phyloP scores from a whole-genome alignment of 2,113 vertebrate genomes.

The Neomonachus schauinslandi region DNA sequence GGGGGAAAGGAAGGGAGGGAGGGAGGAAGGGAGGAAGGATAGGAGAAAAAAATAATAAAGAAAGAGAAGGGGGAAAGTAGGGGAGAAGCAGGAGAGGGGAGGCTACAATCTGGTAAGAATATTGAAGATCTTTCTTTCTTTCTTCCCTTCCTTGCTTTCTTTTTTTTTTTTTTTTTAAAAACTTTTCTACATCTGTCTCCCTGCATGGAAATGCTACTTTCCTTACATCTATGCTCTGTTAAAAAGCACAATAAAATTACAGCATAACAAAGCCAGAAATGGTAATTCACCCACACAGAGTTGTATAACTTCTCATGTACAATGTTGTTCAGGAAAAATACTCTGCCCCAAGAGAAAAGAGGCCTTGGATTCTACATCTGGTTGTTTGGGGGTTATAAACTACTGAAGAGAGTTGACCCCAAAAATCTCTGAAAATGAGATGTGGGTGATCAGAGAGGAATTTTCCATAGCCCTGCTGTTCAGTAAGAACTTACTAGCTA shows the following conservation, averaged over 20 bases:
- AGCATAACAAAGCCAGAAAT: slow-evolving; percentile 17
- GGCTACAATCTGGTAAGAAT: neutral
- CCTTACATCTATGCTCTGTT: slow-evolving; percentile 19
- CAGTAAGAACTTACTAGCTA: slow-evolving; percentile 10
- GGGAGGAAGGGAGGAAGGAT: accelerated
- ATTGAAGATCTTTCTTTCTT: neutral
- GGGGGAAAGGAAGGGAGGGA: accelerated
- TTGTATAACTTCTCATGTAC: neutral
- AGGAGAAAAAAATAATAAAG: neutral
- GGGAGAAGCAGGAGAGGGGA: accelerated
- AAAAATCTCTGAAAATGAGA: slow-evolving; percentile 3
- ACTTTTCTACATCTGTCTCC: slow-evolving; percentile 35
- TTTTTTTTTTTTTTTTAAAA: neutral
- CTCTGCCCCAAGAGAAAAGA: neutral
- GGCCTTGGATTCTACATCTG: neutral
- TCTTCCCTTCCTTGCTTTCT: neutral
- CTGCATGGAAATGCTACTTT: neutral
- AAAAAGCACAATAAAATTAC: slow-evolving; percentile 24
- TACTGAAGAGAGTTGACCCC: neutral
- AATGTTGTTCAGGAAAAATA: neutral
- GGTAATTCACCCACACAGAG: neutral
- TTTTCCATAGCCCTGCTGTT: slow-evolving; percentile 10
- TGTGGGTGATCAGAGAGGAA: neutral
- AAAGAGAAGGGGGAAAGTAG: neutral
- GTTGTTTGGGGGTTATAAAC: neutral